phyloP scores from a whole-genome alignment of 1,140 invertebrate species.

The Dendroctonus valens region DNA sequence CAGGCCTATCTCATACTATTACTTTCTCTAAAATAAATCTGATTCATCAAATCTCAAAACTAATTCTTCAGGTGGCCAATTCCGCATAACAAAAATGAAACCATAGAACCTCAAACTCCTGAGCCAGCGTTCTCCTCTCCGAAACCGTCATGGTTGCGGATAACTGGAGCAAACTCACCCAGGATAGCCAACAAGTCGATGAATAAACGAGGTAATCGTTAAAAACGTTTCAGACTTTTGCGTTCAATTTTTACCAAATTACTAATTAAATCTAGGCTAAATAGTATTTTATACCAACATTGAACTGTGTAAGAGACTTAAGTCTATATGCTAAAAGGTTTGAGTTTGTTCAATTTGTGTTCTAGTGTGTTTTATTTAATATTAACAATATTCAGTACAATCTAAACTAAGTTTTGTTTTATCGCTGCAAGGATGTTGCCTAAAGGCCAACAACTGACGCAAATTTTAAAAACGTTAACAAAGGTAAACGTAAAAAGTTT shows the following conservation, averaged over 20 bases:
- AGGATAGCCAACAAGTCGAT: conserved; percentile 37
- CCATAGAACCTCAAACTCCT: conserved; percentile 15
- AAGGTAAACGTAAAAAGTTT: too few relatives aligned
- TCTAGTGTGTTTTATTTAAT: too few relatives aligned
- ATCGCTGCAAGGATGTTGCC: too few relatives aligned
- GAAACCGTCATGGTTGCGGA: conserved; percentile 53
- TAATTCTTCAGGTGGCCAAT: conserved; percentile 43
- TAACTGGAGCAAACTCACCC: conserved; percentile 59
- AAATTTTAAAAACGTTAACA: too few relatives aligned
- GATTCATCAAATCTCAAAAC: not conserved
- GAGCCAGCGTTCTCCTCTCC: conserved; percentile 19
- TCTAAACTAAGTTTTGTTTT: too few relatives aligned
- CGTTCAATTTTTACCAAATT: conserved; percentile 18
- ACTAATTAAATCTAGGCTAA: not conserved
- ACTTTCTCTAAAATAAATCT: too few relatives aligned
- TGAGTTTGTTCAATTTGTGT: too few relatives aligned
- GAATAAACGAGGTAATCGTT: conserved; percentile 13
- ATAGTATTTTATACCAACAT: not conserved
- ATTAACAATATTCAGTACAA: too few relatives aligned
- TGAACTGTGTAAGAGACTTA: not conserved
- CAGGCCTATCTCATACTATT: too few relatives aligned
- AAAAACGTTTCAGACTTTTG: not conserved
- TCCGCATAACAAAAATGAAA: conserved; percentile 23
- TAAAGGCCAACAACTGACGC: too few relatives aligned
- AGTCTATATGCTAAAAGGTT: too few relatives aligned